A percentile compares a stretch with the other conserved stretches of the same genome.
phyloP scores from a whole-genome alignment of 2,888 invertebrate species.

The Agrochola lychnidis region DNA sequence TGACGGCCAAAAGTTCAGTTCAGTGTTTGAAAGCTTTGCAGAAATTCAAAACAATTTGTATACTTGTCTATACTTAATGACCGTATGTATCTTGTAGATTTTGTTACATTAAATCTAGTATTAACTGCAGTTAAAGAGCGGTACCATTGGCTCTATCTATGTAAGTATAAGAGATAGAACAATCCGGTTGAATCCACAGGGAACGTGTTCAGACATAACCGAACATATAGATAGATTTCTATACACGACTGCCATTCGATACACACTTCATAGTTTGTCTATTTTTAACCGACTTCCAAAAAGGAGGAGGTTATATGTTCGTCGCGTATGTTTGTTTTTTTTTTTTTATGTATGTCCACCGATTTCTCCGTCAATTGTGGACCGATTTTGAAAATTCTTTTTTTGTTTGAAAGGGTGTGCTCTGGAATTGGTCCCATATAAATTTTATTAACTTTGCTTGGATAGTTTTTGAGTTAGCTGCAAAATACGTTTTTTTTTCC shows the following conservation, averaged over 20 bases:
- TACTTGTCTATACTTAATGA: background rate
- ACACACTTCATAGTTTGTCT: background rate
- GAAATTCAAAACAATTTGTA: background rate
- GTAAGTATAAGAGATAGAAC: conserved; percentile 32
- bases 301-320: no score
- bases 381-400: no score
- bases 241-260: conserved; percentile 21
- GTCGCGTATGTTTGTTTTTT: no score
- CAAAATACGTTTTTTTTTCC: no score
- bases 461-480: no score
- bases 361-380: no score
- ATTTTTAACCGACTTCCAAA: no score
- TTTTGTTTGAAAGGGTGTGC: no score
- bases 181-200: conserved; percentile 33
- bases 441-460: no score
- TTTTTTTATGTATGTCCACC: no score
- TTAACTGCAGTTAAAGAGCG: conserved; percentile 13
- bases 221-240: conserved; percentile 23
- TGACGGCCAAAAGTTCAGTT: background rate
- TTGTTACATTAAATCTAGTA: background rate
- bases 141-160: conserved; percentile 8
- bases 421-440: no score
- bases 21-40: background rate
- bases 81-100: background rate
- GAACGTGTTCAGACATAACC: conserved; percentile 50